These are phyloP conservation scores for Coregonus sp. DNA, from an alignment of 2,797 vertebrate species.

Conservation along the genomic window DNA sequence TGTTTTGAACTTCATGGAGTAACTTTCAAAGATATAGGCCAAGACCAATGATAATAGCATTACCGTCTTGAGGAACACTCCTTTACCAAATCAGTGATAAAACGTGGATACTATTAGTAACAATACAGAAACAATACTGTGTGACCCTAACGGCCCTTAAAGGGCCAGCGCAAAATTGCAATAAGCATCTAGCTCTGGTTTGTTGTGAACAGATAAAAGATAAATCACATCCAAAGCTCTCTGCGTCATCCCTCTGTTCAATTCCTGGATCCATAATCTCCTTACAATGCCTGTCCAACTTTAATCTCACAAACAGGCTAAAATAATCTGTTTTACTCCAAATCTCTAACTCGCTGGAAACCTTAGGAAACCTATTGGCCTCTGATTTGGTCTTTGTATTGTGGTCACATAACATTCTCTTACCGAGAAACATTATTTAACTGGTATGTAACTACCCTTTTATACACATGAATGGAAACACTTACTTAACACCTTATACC, in stretches of 20 bases:
- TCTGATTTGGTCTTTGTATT: neutral
- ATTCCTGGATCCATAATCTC: constrained; percentile 15
- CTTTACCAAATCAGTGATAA: too few species aligned
- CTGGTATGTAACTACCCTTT: too few species aligned
- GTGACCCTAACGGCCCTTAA: neutral
- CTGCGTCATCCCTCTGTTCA: constrained; percentile 26
- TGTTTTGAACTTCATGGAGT: too few species aligned
- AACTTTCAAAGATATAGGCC: too few species aligned
- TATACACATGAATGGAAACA: too few species aligned
- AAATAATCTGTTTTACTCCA: constrained; percentile 31
- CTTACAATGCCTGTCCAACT: constrained; percentile 14
- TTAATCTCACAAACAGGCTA: constrained; percentile 34
- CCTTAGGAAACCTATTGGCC: neutral
- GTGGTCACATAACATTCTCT: neutral
- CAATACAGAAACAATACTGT: neutral
- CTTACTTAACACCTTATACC: constrained; percentile 5
- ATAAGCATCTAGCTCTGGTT: constrained; percentile 16
- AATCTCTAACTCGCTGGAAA: constrained; percentile 9
- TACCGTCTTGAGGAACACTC: neutral
- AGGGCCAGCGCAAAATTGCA: neutral
- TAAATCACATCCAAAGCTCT: constrained; percentile 20
- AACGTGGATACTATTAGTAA: too few species aligned
- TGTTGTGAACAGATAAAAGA: constrained; percentile 36
- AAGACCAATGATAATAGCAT: constrained; percentile 10
- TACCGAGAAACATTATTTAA: too few species aligned